Base-by-base conservation (phyloP, 1,140 invertebrate genomes). In the Drosophila rufa region DNA sequence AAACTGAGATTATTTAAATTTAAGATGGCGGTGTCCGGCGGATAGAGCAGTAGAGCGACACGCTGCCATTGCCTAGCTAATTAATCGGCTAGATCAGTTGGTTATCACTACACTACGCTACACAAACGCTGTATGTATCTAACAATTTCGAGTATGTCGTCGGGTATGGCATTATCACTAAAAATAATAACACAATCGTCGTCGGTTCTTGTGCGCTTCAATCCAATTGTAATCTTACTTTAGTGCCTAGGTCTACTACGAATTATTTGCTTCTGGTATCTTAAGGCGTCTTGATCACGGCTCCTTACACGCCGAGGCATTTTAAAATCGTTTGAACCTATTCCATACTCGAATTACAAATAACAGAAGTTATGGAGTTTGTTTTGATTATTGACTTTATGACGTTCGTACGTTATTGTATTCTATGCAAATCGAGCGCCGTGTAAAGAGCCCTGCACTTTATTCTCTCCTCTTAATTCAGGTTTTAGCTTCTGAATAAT, bases 211-310 rank as follows among this genome's bases (percentile, higher is more conserved):
- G 66, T 82, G 67, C 66, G 76, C 51, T 64, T 84, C 70, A 66
- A 62, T 83, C 58, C 55, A 75, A 58, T 73, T 66, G 33, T 61
- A 48, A 45, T 79, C 45, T 50, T 77, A 56, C 33, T 51, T 62
- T 19, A 68, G 36, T 45, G 42, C 45, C 45, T 65, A 56, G 25
- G 38, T 60, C 50, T 79, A 55, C 55, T 55, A 67, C 55, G 58
- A 61, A 67, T 65, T 69, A 75, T 62, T 68, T 69, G 66, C 45
- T 76, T 70, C 56, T 58, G 47, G 46, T 62, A 47, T 50, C 66
- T 74, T 86, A 89, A 87, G 85, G 84, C 80, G 74, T 80, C 42
- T 58, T 71, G 47, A 69, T 81, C 53, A 64, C 75, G 48, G 67
- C 65, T 75, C 12, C 60, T n/a, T 51, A 19, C 27, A 73, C 53